Conservation (phyloP, 1,140 invertebrate genomes). For the Delia radicum region DNA sequence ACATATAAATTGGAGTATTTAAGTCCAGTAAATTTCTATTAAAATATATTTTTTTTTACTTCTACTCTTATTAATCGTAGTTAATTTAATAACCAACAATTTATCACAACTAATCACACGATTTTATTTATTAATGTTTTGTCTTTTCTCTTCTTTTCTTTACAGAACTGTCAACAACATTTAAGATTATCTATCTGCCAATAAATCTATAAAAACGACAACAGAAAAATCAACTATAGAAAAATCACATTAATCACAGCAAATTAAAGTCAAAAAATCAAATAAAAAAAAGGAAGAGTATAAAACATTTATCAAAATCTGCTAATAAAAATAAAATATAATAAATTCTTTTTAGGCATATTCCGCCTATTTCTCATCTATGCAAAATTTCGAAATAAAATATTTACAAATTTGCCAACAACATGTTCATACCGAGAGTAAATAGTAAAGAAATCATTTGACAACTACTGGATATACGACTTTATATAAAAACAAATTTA, state of each 20-base stretch:
- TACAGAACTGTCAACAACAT: not conserved
- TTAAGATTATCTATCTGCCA: not conserved
- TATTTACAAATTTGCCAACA: not conserved
- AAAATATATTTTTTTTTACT: no score
- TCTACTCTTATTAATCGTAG: no score
- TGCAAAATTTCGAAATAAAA: not conserved
- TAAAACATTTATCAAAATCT: not conserved
- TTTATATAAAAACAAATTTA: not conserved
- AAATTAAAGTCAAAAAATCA: not conserved
- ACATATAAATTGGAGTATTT: no score
- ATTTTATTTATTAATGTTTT: not conserved
- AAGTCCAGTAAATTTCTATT: no score
- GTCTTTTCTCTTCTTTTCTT: not conserved
- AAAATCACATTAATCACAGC: not conserved
- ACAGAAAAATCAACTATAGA: not conserved
- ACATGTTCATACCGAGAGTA: not conserved
- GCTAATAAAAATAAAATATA: not conserved
- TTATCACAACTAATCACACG: not conserved
- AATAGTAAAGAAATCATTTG: slow-evolving; percentile 6
- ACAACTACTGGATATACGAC: slow-evolving; percentile 7
- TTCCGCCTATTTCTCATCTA: not conserved
- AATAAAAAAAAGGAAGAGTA: not conserved
- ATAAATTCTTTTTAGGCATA: not conserved
- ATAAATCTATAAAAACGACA: no score
- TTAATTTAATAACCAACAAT: no score